Conservation (phyloP, 2,888 invertebrate species). For the Lasioglossum villosulum region DNA sequence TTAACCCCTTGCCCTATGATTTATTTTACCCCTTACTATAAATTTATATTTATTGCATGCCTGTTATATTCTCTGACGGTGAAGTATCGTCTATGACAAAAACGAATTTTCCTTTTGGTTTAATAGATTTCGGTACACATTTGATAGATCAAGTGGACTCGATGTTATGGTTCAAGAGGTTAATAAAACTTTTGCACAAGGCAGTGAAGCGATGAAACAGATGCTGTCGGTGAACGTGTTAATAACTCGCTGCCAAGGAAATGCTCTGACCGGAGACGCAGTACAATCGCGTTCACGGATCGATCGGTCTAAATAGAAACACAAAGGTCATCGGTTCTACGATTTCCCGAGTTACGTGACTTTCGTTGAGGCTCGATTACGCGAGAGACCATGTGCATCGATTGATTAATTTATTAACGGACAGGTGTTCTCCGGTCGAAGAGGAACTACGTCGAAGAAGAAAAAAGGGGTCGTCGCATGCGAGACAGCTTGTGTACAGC, state of each 20-base stretch:
- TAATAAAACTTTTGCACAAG: too few species aligned
- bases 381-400: neutral
- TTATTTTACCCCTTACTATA: too few species aligned
- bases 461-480: neutral
- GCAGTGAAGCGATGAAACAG: too few species aligned
- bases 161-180: too few species aligned
- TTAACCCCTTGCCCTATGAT: too few species aligned
- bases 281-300: neutral
- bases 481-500: neutral
- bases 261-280: neutral
- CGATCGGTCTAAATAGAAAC: neutral
- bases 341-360: conserved; percentile 11
- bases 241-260: neutral
- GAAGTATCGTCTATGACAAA: too few species aligned
- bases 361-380: conserved; percentile 8
- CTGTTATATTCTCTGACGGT: too few species aligned
- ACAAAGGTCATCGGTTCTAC: conserved; percentile 13
- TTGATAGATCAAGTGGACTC: too few species aligned
- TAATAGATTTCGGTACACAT: too few species aligned
- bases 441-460: neutral
- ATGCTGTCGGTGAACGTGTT: too few species aligned
- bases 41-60: too few species aligned
- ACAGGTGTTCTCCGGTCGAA: neutral
- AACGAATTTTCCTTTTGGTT: too few species aligned
- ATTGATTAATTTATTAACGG: conserved; percentile 1